Evolutionary conservation across 2,113 vertebrate genomes (phyloP), one percentile per base, ranked within the genome.

Genomic region (Speoplatyrhinus poulsoni): DNA sequence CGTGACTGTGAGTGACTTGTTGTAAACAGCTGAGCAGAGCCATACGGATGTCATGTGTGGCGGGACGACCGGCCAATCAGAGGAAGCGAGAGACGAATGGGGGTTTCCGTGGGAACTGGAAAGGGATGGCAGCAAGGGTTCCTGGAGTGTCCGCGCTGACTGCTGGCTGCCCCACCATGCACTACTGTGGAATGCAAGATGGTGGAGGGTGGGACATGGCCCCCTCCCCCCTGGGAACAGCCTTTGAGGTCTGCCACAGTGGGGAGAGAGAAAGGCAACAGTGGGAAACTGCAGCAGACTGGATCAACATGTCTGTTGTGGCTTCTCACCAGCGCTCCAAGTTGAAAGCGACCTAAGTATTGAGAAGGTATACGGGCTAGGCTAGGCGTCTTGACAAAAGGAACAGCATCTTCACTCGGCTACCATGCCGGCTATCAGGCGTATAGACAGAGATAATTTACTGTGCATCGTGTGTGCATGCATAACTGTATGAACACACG

Each of bases 201-300:
- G 82, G 80, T 16, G 48, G 69, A 19, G 64, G 16, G 50, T 67
- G 59, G 73, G 65, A 65, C 7, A 0, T 54, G 76, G 80, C 78
- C 78, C 82, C 80, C 80, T 77, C 84, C 73, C 83, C 72, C 85
- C 76, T 82, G 85, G 54, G 87, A 85, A 79, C 55, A 16, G 67
- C 81, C 78, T 26, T 26, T 26, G 85, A 55, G 85, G 87, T 82
- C 54, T 19, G 65, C 83, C 79, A 8, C 85, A 73, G 70, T n/a
- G 57, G 74, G 81, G 76, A 63, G 4, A 16, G 68, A 69, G 68
- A 56, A 77, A 75, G 74, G 26, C 26, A 26, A 73, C 72, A 71
- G 69, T 63, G 65, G 62, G 74, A 84, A 87, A 85, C 75, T 66
- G 46, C 72, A 83, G 79, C 78, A 16, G 70, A 47, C 58, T 47